Base-by-base conservation (phyloP, 1,140 invertebrate species). In the Mamestra configurata region DNA sequence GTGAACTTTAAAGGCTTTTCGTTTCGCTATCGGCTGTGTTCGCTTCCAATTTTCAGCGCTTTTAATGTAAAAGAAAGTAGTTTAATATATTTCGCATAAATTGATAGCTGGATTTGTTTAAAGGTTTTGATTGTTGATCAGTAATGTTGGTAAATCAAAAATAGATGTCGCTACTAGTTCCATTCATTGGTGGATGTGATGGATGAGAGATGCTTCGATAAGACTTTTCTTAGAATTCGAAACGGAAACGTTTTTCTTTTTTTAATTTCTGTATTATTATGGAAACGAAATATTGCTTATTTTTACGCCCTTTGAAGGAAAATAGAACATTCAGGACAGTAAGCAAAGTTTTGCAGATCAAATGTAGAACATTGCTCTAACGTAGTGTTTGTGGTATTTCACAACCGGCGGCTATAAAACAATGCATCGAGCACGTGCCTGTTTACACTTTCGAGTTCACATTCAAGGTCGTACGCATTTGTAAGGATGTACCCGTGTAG, bases 401-500 rank as follows among this genome's bases (percentile, higher is more conserved):
- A 83, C 82, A 89, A 85, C 86, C 84, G 86, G 86, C 87, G 83
- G 88, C 89, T 90, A 92, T 94, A 92, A 94, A 94, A 94, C 93
- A 94, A 94, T 94, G 93, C 92, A 93, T 91, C 87, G 91, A 88
- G 85, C 92, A 93, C 93, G 93, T 93, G 91, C 89, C 87, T 90
- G 90, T 91, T 92, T 93, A 93, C 92, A 93, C 92, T 93, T 93
- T 91, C 87, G 92, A 93, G 93, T 94, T 94, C 91, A 92, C 91
- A 94, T 92, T 90, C 90, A 94, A 94, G 93, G 93, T 92, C 92
- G 91, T 92, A 93, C 92, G 92, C 90, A 94, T 94, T 93, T 93
- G 92, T 94, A 93, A 94, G 93, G 93, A 94, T 94, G 93, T 92
- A 90, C 90, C 88, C 88, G 89, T 92, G 90, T 92, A 90, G 91